A percentile compares a stretch with the other conserved stretches of the same genome.
These are phyloP conservation scores for Strigamia crassipes DNA, from an alignment of 2,888 invertebrate genomes.

Conservation along the genomic window DNA sequence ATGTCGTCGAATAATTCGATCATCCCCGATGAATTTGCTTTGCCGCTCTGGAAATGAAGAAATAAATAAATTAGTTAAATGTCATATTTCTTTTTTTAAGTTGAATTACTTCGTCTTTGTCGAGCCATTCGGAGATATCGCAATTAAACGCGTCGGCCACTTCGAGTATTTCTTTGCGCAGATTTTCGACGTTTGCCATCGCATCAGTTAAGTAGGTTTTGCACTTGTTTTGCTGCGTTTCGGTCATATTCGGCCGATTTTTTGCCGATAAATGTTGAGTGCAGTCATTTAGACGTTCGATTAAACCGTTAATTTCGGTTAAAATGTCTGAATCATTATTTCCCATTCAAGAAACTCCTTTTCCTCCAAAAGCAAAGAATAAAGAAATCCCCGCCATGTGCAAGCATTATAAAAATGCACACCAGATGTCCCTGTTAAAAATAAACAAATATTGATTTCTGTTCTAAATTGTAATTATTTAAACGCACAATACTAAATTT, in stretches of 20 bases:
- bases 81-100: background rate
- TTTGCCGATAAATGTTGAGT: background rate
- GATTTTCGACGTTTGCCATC: background rate
- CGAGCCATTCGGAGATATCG: background rate
- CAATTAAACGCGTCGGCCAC: background rate
- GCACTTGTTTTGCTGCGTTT: background rate
- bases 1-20: background rate
- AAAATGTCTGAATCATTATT: no score
- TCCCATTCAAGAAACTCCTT: no score
- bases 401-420: no score
- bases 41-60: background rate
- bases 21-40: background rate
- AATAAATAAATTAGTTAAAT: background rate
- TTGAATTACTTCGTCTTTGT: background rate
- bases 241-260: background rate
- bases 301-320: no score
- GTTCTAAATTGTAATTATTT: no score
- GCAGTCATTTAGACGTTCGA: background rate
- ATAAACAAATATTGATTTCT: no score
- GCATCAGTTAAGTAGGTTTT: background rate
- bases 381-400: no score
- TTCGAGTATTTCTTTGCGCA: background rate
- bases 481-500: no score
- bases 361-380: no score
- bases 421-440: no score